Percentiles rank a stretch among this genome's conserved stretches.
phyloP scores from a whole-genome alignment of 2,797 vertebrate genomes.

The Simalia tracyae region DNA sequence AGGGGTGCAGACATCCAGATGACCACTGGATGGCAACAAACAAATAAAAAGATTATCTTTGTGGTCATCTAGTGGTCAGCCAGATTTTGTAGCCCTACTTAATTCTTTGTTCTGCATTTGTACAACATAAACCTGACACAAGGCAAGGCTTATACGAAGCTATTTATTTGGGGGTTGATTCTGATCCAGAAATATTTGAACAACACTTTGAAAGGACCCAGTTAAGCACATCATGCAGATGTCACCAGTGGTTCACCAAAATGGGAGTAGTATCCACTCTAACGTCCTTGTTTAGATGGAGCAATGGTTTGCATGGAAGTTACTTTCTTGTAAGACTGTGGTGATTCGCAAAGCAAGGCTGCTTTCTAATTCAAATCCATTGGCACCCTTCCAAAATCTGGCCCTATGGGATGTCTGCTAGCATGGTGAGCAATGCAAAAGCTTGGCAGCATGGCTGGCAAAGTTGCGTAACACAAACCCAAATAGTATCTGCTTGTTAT shows the following conservation, averaged over 20 bases:
- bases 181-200: background rate
- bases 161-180: background rate
- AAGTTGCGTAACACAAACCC: background rate
- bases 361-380: background rate
- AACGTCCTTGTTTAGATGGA: background rate
- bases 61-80: background rate
- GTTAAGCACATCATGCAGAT: background rate
- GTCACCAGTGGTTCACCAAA: background rate
- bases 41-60: background rate
- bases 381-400: background rate
- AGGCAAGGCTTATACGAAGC: background rate
- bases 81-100: background rate
- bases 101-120: background rate
- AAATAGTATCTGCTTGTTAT: background rate
- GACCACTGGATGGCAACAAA: background rate
- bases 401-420: background rate
- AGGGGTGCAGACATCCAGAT: background rate
- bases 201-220: background rate
- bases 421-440: background rate
- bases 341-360: background rate
- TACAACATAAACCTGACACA: background rate
- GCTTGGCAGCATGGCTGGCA: background rate
- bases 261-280: background rate
- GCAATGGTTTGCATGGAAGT: background rate
- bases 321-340: background rate